phyloP scores from a whole-genome alignment of 2,888 invertebrate species.

The Melanostoma mellinum region DNA sequence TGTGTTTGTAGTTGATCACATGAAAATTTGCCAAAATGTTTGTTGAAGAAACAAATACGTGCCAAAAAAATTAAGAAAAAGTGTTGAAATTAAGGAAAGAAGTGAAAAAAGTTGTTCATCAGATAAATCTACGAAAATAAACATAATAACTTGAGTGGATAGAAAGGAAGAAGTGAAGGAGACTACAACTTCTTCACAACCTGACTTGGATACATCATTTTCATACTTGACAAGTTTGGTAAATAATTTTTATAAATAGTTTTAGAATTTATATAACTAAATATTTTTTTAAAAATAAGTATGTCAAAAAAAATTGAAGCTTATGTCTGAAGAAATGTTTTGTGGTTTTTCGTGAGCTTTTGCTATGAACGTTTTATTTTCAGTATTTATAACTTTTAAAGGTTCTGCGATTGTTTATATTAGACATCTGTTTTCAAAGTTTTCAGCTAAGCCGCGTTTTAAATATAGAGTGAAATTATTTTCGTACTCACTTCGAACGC shows the following conservation, averaged over 20 bases:
- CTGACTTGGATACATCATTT: slow-evolving; percentile 52
- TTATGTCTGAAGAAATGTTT: too few relatives aligned
- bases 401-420: too few relatives aligned
- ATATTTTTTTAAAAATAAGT: not conserved
- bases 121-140: slow-evolving; percentile 27
- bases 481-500: too few relatives aligned
- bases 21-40: slow-evolving; percentile 62
- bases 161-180: slow-evolving; percentile 26
- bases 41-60: slow-evolving; percentile 34
- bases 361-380: too few relatives aligned
- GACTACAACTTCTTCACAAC: slow-evolving; percentile 31
- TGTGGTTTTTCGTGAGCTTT: too few relatives aligned
- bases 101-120: slow-evolving; percentile 1
- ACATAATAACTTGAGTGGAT: slow-evolving; percentile 12
- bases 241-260: slow-evolving; percentile 25
- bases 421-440: too few relatives aligned
- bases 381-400: too few relatives aligned
- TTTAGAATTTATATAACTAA: not conserved
- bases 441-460: too few relatives aligned
- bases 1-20: slow-evolving; percentile 18
- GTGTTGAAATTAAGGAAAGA: slow-evolving; percentile 33
- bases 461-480: too few relatives aligned
- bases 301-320: too few relatives aligned
- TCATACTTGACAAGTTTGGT: slow-evolving; percentile 69
- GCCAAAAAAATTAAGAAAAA: slow-evolving; percentile 34